Evolutionary conservation across 2,888 invertebrate species (phyloP).

Genomic region (Laspeyria flexula): DNA sequence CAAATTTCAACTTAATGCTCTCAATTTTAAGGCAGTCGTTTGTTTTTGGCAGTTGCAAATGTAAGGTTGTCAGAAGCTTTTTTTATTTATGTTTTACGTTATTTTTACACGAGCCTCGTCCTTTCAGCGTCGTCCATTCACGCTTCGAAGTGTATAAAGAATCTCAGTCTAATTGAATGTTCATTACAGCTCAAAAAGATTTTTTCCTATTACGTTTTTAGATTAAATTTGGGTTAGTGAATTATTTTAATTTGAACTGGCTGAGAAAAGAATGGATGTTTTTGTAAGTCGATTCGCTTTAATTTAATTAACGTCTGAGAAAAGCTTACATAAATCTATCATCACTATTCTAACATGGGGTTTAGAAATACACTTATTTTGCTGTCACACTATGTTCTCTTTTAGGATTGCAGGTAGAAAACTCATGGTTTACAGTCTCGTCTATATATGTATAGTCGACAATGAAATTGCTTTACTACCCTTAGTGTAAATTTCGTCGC

Average conservation of each 20-base stretch:
- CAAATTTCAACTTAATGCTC: conserved; percentile 17
- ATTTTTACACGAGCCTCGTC: conserved; percentile 58
- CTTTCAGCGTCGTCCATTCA: conserved; percentile 58
- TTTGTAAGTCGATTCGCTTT: background rate
- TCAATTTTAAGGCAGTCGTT: background rate
- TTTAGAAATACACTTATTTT: no score
- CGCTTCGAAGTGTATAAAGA: conserved; percentile 50
- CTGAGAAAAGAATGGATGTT: background rate
- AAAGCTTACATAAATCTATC: no score
- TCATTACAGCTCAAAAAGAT: conserved; percentile 44
- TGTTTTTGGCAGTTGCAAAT: background rate
- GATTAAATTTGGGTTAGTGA: conserved; percentile 53
- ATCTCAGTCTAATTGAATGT: conserved; percentile 51
- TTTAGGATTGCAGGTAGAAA: no score
- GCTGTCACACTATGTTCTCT: no score
- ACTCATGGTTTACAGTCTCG: no score
- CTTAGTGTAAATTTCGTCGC: no score
- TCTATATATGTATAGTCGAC: no score
- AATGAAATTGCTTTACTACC: no score
- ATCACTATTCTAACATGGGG: no score
- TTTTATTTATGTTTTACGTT: conserved; percentile 61
- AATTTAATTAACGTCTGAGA: no score
- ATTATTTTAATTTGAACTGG: conserved; percentile 18
- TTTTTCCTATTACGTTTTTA: conserved; percentile 50
- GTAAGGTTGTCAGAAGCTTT: conserved; percentile 29